Conservation (phyloP, 2,113 vertebrate species). For the Meleagris gallopavo region DNA sequence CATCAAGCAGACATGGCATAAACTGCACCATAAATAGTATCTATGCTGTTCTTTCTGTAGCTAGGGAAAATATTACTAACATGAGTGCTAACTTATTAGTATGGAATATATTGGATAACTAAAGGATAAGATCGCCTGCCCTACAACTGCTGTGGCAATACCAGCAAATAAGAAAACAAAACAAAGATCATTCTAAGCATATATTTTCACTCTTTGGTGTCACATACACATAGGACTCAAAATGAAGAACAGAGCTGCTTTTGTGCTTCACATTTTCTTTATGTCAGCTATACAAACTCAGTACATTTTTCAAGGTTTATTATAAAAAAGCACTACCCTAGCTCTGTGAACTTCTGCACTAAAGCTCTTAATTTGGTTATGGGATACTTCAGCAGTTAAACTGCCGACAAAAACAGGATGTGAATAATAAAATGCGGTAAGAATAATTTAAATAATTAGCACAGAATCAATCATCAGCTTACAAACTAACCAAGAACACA, state of each 20-base stretch:
- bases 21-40: accelerated
- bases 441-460: background rate
- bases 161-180: background rate
- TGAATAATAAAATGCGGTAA: background rate
- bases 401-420: background rate
- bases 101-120: background rate
- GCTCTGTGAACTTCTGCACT: background rate
- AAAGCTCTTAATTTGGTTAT: background rate
- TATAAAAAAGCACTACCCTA: background rate
- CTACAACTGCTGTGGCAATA: background rate
- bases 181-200: background rate
- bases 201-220: background rate
- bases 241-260: background rate
- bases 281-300: background rate
- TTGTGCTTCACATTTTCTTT: background rate
- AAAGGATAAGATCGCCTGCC: background rate
- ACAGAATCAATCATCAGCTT: background rate
- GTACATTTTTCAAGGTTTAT: background rate
- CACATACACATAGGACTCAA: background rate
- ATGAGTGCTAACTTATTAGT: background rate
- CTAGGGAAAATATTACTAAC: background rate
- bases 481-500: background rate
- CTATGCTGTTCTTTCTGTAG: background rate
- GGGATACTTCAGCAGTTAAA: background rate
- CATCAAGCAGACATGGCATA: background rate